Conservation (phyloP, 2,797 vertebrate species). For the Chromis chromis region DNA sequence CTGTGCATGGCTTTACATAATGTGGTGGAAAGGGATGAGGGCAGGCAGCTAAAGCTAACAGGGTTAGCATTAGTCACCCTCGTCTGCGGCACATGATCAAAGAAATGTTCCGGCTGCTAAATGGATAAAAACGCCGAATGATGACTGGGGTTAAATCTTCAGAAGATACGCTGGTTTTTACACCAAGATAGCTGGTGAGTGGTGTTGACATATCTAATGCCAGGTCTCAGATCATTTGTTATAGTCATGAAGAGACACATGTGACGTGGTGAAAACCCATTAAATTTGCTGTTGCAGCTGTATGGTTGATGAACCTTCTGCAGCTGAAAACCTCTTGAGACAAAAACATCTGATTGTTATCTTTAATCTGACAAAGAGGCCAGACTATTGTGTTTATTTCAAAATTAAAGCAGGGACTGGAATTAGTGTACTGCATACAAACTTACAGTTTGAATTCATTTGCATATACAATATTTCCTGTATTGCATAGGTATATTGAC, state of each 20-base stretch:
- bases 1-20: background rate
- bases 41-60: conserved; percentile 30
- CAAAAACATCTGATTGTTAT: background rate
- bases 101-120: conserved; percentile 38
- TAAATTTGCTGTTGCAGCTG: background rate
- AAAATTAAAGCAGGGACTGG: background rate
- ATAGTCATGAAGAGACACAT: conserved; percentile 12
- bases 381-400: background rate
- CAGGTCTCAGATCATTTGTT: conserved; percentile 29
- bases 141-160: conserved; percentile 25
- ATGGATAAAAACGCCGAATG: conserved; percentile 25
- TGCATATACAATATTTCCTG: too few relatives aligned
- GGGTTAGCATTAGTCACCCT: conserved; percentile 55
- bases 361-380: background rate
- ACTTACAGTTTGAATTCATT: too few relatives aligned
- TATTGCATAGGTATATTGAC: too few relatives aligned
- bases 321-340: background rate
- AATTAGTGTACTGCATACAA: too few relatives aligned
- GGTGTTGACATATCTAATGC: conserved; percentile 20
- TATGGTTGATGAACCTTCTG: background rate
- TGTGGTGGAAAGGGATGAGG: background rate
- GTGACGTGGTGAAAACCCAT: background rate
- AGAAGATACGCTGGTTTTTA: conserved; percentile 1
- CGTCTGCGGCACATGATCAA: conserved; percentile 45
- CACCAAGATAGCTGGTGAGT: background rate